Evolutionary conservation across 2,797 vertebrate genomes (phyloP).

Genomic region (Poeciliopsis turneri): DNA sequence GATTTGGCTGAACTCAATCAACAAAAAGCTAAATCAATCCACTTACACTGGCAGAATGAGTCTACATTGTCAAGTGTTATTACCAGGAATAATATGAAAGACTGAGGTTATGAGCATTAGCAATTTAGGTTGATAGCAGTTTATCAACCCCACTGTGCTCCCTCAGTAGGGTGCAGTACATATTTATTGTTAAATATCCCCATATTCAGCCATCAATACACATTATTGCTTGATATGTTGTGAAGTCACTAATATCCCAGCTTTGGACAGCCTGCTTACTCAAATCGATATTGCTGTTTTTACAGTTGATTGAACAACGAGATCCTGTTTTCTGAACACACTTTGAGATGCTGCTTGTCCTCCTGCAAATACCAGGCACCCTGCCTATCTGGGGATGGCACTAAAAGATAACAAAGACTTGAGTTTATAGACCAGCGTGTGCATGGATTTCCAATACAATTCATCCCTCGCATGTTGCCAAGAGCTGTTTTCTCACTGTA

Average conservation of each 20-base stretch:
- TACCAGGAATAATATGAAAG: constrained; percentile 12
- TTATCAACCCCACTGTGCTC: background rate
- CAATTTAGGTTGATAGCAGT: background rate
- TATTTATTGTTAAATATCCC: background rate
- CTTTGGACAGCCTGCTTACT: constrained; percentile 38
- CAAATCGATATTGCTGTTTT: constrained; percentile 53
- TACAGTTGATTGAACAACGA: constrained; percentile 39
- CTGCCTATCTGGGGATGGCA: constrained; percentile 48
- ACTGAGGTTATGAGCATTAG: constrained; percentile 1
- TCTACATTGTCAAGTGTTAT: constrained; percentile 12
- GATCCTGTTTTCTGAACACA: constrained; percentile 53
- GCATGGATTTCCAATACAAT: constrained; percentile 76
- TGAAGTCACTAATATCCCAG: constrained; percentile 14
- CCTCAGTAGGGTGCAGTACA: background rate
- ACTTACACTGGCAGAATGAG: constrained; percentile 3
- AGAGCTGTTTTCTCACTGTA: constrained; percentile 55
- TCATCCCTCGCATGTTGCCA: constrained; percentile 49
- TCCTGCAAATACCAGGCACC: constrained; percentile 62
- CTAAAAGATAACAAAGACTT: constrained; percentile 69
- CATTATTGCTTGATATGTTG: constrained; percentile 9
- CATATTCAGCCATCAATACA: constrained; percentile 16
- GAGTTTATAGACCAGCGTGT: constrained; percentile 69
- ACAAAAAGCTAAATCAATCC: constrained; percentile 22
- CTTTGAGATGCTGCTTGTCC: constrained; percentile 56
- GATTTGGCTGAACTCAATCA: constrained; percentile 32